Evolutionary conservation across 2,113 vertebrate species (phyloP).

Genomic region (Sciurus niger): DNA sequence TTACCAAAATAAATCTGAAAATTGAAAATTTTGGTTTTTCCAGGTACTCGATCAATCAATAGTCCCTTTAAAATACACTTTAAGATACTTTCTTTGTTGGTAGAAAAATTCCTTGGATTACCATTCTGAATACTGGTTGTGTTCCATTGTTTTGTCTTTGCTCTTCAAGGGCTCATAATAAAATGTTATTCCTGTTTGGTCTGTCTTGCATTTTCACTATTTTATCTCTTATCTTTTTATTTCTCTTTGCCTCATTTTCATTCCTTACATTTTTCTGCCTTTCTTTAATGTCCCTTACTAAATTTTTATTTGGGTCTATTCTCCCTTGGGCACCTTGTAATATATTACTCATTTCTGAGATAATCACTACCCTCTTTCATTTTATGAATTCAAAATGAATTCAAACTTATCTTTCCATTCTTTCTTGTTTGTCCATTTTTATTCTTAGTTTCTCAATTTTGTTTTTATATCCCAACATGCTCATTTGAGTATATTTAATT

Average conservation of each 20-base stretch:
- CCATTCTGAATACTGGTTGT: background rate
- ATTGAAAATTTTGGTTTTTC: background rate
- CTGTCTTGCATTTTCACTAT: background rate
- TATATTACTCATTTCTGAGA: background rate
- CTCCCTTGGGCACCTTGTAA: background rate
- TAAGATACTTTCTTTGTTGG: background rate
- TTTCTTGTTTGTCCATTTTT: background rate
- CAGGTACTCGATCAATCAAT: background rate
- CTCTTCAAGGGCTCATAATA: background rate
- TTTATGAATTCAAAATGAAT: background rate
- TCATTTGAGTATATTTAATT: background rate
- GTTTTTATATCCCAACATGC: background rate
- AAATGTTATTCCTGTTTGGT: background rate
- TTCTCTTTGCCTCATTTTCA: background rate
- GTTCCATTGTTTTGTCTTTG: background rate
- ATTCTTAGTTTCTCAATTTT: background rate
- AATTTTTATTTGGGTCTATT: background rate
- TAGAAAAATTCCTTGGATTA: background rate
- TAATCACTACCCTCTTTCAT: background rate
- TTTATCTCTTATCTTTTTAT: slow-evolving; percentile 11
- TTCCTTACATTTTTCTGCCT: background rate
- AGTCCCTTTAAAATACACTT: background rate
- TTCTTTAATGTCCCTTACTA: background rate
- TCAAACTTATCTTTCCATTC: background rate
- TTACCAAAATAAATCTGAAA: background rate